These are phyloP conservation scores for Harpegnathos saltator DNA, from an alignment of 1,140 invertebrate species.

Conservation along the genomic window DNA sequence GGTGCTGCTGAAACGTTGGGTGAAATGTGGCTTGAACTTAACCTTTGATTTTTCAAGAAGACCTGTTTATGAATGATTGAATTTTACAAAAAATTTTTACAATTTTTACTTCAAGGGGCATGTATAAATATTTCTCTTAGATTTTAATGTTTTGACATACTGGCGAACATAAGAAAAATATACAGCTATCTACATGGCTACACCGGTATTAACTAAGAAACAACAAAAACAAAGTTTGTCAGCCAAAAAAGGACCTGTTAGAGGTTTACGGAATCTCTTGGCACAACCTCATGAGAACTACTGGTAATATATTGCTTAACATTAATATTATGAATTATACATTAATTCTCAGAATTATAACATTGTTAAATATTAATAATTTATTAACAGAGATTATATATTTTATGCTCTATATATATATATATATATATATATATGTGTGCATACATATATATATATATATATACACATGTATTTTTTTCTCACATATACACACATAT, in stretches of 20 bases:
- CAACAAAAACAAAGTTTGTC: slow-evolving; percentile 76
- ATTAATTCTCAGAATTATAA: slow-evolving; percentile 6
- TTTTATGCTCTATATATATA: background rate
- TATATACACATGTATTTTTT: too few species aligned
- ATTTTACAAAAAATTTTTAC: too few species aligned
- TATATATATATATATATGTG: too few species aligned
- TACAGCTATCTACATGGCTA: slow-evolving; percentile 55
- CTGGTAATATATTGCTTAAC: slow-evolving; percentile 71
- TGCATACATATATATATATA: too few species aligned
- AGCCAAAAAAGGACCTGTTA: slow-evolving; percentile 75
- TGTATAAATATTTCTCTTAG: too few species aligned
- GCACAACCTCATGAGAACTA: slow-evolving; percentile 74
- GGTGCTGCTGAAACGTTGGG: too few species aligned
- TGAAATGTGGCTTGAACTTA: too few species aligned
- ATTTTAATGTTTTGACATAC: background rate
- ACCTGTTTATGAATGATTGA: too few species aligned
- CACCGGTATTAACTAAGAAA: slow-evolving; percentile 72
- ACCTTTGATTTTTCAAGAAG: too few species aligned
- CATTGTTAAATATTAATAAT: slow-evolving; percentile 35
- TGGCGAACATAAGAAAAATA: background rate
- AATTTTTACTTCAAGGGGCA: too few species aligned
- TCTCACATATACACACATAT: too few species aligned
- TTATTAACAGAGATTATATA: background rate
- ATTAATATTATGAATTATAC: slow-evolving; percentile 14
- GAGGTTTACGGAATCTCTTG: slow-evolving; percentile 78